These are phyloP conservation scores for Hemibagrus wyckioides DNA, from an alignment of 2,113 vertebrate genomes.

Conservation along the genomic window DNA sequence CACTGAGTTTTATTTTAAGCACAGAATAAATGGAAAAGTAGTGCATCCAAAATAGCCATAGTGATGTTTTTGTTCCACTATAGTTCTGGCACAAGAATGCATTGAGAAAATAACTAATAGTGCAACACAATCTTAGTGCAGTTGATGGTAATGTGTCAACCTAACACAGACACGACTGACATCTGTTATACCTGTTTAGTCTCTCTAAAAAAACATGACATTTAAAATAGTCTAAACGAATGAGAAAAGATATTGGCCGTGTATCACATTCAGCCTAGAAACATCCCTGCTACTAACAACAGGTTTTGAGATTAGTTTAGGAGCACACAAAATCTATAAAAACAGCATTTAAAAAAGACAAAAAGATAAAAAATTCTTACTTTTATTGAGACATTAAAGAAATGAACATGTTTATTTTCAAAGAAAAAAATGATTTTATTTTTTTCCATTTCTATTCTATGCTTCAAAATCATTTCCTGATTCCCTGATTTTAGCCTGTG, in stretches of 20 bases:
- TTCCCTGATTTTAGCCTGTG: not conserved
- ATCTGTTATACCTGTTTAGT: constrained; percentile 9
- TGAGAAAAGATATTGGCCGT: not conserved
- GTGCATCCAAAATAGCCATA: not conserved
- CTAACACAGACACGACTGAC: not conserved
- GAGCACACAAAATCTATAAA: not conserved
- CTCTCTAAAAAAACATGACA: constrained; percentile 2
- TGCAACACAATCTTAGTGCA: not conserved
- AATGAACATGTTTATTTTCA: not conserved
- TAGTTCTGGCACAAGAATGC: not conserved
- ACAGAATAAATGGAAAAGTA: constrained; percentile 5
- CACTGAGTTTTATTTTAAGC: not conserved
- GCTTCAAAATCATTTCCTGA: not conserved
- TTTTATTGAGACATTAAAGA: not conserved
- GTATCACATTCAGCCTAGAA: not conserved
- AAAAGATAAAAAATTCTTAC: not conserved
- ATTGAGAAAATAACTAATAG: not conserved
- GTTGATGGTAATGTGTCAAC: not conserved
- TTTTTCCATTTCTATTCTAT: not conserved
- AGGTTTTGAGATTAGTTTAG: not conserved
- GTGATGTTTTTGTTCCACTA: constrained; percentile 7
- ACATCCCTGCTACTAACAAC: not conserved
- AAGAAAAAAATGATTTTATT: not conserved
- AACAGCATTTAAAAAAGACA: not conserved
- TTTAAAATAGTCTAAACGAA: constrained; percentile 1